Base-by-base conservation (phyloP, 2,113 vertebrate genomes). In the Heterochromis multidens region DNA sequence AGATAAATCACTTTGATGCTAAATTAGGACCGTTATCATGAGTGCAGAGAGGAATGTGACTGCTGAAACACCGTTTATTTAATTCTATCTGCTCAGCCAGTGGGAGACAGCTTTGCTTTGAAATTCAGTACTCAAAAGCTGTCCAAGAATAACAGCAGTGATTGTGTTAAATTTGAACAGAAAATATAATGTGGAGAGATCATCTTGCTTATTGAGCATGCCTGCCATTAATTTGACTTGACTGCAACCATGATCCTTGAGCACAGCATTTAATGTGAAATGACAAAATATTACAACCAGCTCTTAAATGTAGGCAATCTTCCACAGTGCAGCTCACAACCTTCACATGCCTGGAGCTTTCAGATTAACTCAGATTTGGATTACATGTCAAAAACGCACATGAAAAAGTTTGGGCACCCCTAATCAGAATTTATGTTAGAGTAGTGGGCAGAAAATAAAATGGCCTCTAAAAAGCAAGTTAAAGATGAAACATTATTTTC, bases 91-190 rank as follows among this genome's bases (percentile, higher is more conserved):
- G 74, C 77, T 80, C 46, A 77, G 49, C 40, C 89, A 57, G 81
- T 59, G 70, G 77, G 65, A 87, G 83, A 86, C 23, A 0, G 65
- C 62, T 43, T 25, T 7, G 54, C 88, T 92, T 89, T 88, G 62
- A 87, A 72, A 83, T 84, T 19, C 21, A 61, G 72, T 67, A 78
- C 79, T 79, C 79, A 84, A 87, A 87, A 87, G 74, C 79, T 57
- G 62, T 90, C 79, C 79, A 57, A 12, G 87, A 89, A 92, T 90
- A 91, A 93, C 87, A 82, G 87, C 90, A 80, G 84, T 59, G 70
- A 83, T 88, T 92, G 87, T 79, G 81, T 67, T 62, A 27, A 56
- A 88, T 82, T 29, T 77, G 65, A 86, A 79, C 79, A 74, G 81
- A 72, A 85, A 85, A 70, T 58, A 57, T 84, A 81, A 89, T 77